These are phyloP conservation scores for Prochilodus magdalenae DNA, from an alignment of 2,113 vertebrate species.

Conservation along the genomic window DNA sequence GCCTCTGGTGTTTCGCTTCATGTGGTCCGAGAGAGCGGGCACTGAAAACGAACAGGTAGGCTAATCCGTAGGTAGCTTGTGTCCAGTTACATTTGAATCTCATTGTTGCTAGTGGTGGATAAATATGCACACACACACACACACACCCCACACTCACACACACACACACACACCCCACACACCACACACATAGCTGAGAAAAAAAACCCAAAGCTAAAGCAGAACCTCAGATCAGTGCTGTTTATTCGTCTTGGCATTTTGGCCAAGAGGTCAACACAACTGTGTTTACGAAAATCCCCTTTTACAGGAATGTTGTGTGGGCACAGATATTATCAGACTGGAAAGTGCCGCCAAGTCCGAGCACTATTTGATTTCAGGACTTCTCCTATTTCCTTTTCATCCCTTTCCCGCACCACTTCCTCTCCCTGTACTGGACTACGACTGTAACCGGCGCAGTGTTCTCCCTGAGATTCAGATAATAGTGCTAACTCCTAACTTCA, in stretches of 20 bases:
- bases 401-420: background rate
- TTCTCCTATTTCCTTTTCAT: background rate
- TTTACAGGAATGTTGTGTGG: slow-evolving; percentile 61
- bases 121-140: background rate
- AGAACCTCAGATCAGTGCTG: slow-evolving; percentile 4
- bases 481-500: too few relatives aligned
- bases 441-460: background rate
- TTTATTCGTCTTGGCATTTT: slow-evolving; percentile 63
- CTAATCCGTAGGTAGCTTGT: background rate
- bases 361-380: slow-evolving; percentile 32
- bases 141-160: background rate
- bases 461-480: too few relatives aligned
- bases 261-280: slow-evolving; percentile 57
- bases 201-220: too few relatives aligned
- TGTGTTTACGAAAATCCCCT: slow-evolving; percentile 60
- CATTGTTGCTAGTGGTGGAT: background rate
- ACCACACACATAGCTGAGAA: background rate
- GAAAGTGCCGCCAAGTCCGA: slow-evolving; percentile 46
- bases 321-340: slow-evolving; percentile 56
- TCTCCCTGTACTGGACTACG: background rate
- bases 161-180: background rate
- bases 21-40: background rate
- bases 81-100: slow-evolving; percentile 8
- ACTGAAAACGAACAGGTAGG: background rate
- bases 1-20: background rate